Evolutionary conservation across 1,140 invertebrate species (phyloP), one percentile per base, ranked within the genome.

Genomic region (Penaeus vannamei): DNA sequence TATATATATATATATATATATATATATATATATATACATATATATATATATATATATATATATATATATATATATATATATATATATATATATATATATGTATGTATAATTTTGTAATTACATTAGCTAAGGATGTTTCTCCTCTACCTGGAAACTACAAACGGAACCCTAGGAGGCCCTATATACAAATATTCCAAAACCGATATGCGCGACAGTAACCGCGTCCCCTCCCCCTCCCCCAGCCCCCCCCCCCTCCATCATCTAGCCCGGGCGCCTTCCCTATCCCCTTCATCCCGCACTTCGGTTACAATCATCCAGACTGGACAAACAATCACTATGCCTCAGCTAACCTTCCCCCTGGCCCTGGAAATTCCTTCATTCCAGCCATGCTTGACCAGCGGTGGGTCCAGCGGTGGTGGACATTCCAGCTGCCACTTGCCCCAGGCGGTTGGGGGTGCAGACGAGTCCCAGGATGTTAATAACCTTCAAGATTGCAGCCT

Each of bases 401-500:
- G 87, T 62, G 82, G 61, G 87, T 80, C 59, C 82, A 80, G 82
- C 82, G 72, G 80, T 60, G 69, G 76, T 76, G 82, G 80, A 89
- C 87, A 89, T 89, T 89, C 87, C 87, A 89, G 83, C 87, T 89
- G 87, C 87, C 87, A 89, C 87, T 89, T 89, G 87, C 64, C 84
- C 36, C 87, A 59, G 87, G 82, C 32, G 82, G 72, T 23, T 72
- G 69, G 76, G 81, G 87, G 87, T 66, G 82, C 66, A 85, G 69
- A 60, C 87, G 82, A 69, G 83, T 66, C 42, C 87, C 87, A 76
- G 82, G 64, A 89, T 89, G 87, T 89, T 89, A 89, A 89, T 89
- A 89, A 84, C 82, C 87, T 89, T 89, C 87, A 89, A 89, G 87
- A 89, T 84, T 89, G 87, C 87, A 84, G 87, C 87, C 87, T 89